These are phyloP conservation scores for Sympetrum striolatum DNA, from an alignment of 2,888 invertebrate genomes.

Conservation along the genomic window DNA sequence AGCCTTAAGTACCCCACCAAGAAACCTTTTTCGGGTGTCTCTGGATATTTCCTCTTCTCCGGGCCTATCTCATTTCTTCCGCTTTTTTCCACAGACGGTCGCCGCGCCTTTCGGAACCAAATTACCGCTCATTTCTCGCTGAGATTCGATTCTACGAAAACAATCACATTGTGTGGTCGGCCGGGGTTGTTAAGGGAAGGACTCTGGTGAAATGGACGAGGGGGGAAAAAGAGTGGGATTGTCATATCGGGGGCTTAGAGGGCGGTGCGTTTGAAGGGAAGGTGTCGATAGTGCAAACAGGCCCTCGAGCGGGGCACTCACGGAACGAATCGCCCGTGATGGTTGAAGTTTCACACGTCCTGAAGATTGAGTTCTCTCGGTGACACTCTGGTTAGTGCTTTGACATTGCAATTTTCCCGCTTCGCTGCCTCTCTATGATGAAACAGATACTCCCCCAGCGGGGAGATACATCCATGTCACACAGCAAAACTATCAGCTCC, in stretches of 20 bases:
- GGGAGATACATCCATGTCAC: too few species aligned
- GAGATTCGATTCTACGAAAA: constrained; percentile 14
- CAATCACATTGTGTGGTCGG: constrained; percentile 41
- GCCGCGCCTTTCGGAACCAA: neutral
- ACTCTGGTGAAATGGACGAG: neutral
- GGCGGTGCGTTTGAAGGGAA: neutral
- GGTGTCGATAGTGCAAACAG: neutral
- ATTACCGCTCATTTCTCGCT: constrained; percentile 20
- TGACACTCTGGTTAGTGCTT: neutral
- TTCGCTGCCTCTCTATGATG: too few species aligned
- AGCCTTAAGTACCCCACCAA: neutral
- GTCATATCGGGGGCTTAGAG: neutral
- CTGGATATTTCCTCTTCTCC: neutral
- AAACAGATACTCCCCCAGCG: too few species aligned
- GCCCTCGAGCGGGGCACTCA: neutral
- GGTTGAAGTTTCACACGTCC: neutral
- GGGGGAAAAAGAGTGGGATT: neutral
- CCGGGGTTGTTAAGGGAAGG: neutral
- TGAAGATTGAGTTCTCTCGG: neutral
- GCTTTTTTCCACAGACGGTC: neutral
- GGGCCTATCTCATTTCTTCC: neutral
- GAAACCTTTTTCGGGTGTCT: neutral
- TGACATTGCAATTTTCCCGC: neutral
- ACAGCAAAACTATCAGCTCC: too few species aligned
- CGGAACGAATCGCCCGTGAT: neutral